These are phyloP conservation scores for Coregonus ussuriensis DNA, from an alignment of 2,797 vertebrate species.

Conservation along the genomic window DNA sequence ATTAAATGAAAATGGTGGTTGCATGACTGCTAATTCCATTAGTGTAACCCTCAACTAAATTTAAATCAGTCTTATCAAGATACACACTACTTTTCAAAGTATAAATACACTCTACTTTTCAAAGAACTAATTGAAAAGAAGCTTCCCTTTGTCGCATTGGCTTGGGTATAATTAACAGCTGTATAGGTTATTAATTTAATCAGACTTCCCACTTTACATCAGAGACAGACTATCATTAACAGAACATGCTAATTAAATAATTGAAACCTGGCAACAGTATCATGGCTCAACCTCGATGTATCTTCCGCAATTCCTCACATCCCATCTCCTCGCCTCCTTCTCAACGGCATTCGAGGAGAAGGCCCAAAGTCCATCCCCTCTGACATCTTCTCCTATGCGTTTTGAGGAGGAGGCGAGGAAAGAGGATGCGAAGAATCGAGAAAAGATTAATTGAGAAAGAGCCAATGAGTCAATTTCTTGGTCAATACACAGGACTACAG, in stretches of 20 bases:
- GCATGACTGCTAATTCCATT: background rate
- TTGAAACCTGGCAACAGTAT: background rate
- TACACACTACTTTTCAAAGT: background rate
- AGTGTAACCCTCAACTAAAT: background rate
- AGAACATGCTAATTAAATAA: background rate
- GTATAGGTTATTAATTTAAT: background rate
- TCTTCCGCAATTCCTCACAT: too few relatives aligned
- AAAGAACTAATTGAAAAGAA: background rate
- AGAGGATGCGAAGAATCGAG: too few relatives aligned
- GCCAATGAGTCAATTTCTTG: background rate
- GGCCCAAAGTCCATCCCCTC: too few relatives aligned
- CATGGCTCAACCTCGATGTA: too few relatives aligned
- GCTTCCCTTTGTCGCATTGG: background rate
- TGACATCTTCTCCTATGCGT: too few relatives aligned
- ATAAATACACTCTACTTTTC: background rate
- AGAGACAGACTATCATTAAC: background rate
- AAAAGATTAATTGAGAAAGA: too few relatives aligned
- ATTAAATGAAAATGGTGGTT: background rate
- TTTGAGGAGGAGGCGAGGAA: too few relatives aligned
- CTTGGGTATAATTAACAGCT: background rate
- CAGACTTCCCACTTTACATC: background rate
- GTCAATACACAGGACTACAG: constrained; percentile 84
- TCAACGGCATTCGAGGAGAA: too few relatives aligned
- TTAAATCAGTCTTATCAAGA: background rate
- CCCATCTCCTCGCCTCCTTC: too few relatives aligned